These are phyloP conservation scores for Nymphalis polychloros DNA, from an alignment of 2,888 invertebrate genomes.

Conservation along the genomic window DNA sequence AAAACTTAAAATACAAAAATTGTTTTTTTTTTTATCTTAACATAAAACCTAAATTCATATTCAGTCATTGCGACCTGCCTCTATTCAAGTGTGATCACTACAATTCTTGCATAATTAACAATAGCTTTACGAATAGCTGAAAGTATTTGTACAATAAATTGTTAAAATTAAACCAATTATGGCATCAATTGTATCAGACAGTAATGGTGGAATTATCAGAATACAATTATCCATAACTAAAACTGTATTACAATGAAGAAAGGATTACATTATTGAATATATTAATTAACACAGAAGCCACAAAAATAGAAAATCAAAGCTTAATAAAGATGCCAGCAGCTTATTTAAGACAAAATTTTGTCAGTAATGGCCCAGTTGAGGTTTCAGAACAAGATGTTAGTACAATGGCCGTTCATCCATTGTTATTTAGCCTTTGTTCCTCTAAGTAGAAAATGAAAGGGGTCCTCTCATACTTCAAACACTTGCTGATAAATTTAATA, in stretches of 20 bases:
- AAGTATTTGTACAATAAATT: no score
- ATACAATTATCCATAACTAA: background rate
- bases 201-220: no score
- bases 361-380: slow-evolving; percentile 36
- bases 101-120: no score
- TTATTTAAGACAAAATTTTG: slow-evolving; percentile 34
- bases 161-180: no score
- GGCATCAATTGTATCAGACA: no score
- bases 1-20: no score
- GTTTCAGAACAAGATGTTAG: slow-evolving; percentile 38
- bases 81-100: no score
- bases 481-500: slow-evolving; percentile 23
- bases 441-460: slow-evolving; percentile 35
- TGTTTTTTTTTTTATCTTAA: no score
- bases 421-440: slow-evolving; percentile 40
- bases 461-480: slow-evolving; percentile 13
- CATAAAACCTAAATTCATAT: no score
- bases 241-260: background rate
- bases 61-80: no score
- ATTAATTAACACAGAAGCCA: slow-evolving; percentile 16
- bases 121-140: no score
- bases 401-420: slow-evolving; percentile 35
- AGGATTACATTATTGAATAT: background rate
- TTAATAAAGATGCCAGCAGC: slow-evolving; percentile 27
- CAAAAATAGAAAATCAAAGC: slow-evolving; percentile 18